These are phyloP conservation scores for Accipiter fasciatus DNA, from an alignment of 2,797 vertebrate species.

Conservation along the genomic window DNA sequence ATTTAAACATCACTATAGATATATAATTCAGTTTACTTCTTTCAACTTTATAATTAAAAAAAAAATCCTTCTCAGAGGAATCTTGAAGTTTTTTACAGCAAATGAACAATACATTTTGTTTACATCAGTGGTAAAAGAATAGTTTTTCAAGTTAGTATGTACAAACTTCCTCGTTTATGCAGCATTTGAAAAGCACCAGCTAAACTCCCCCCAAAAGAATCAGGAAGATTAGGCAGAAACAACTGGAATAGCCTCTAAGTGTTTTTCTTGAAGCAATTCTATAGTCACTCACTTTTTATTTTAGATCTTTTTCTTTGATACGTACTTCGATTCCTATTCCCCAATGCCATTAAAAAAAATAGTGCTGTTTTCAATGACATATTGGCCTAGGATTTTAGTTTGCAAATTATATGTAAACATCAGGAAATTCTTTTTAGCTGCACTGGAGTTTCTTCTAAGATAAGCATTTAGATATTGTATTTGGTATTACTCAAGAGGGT, in stretches of 20 bases:
- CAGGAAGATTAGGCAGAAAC: background rate
- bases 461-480: background rate
- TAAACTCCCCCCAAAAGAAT: background rate
- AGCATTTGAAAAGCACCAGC: background rate
- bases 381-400: background rate
- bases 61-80: background rate
- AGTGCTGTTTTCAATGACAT: background rate
- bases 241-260: background rate
- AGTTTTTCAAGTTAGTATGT: background rate
- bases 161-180: background rate
- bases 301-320: background rate
- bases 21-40: background rate
- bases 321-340: background rate
- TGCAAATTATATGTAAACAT: background rate
- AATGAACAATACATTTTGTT: background rate
- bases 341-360: background rate
- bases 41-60: background rate
- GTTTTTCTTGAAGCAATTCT: background rate
- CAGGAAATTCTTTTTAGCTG: background rate
- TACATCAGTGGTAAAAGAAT: background rate
- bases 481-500: background rate
- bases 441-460: background rate
- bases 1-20: background rate
- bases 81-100: background rate
- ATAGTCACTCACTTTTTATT: background rate